Base-by-base conservation (phyloP, 2,113 vertebrate genomes). In the Prionailurus bengalensis region DNA sequence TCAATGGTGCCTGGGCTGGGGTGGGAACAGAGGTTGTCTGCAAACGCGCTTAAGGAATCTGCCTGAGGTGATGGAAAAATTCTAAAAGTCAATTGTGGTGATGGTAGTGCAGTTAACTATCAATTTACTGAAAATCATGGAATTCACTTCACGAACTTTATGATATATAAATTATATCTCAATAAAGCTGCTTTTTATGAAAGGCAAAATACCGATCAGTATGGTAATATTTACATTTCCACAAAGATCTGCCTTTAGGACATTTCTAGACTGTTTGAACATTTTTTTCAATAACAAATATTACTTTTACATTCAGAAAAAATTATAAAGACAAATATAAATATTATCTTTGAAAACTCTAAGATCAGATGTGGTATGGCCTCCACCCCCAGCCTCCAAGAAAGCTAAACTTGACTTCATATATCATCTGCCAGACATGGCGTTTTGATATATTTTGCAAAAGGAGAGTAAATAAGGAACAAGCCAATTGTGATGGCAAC, bases 261-360 rank as follows among this genome's bases (percentile, higher is more conserved):
- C 12, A 86, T 70, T 53, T 76, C 19, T 76, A 31, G 68, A 76
- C 53, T 70, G 29, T 65, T 76, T 92, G 51, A 89, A 51, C 63
- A 70, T 85, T 78, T 92, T 85, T n/a, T 42, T 31, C 42, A 91
- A 68, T 74, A 61, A 71, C 1, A 39, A n/a, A 15, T 39, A 63
- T 11, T 61, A 74, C 25, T 74, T 87, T 73, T 53, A n/a, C 7
- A 94, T 73, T 81, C 53, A 81, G 58, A 63, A 91, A 23, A 80
- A 48, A 51, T 58, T 74, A 81, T 63, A 81, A 95, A 74, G 39
- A 45, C 25, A 58, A 95, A 89, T 31, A 82, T 21, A 88, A 51
- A 88, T 31, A 82, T 31, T 79, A 51, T 23, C 36, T 87, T 82
- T 92, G 78, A 95, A 96, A 76, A n/a, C 15, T 81, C 33, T 68